Evolutionary conservation across 2,888 invertebrate genomes (phyloP).

Genomic region (Meliscaeva auricollis): DNA sequence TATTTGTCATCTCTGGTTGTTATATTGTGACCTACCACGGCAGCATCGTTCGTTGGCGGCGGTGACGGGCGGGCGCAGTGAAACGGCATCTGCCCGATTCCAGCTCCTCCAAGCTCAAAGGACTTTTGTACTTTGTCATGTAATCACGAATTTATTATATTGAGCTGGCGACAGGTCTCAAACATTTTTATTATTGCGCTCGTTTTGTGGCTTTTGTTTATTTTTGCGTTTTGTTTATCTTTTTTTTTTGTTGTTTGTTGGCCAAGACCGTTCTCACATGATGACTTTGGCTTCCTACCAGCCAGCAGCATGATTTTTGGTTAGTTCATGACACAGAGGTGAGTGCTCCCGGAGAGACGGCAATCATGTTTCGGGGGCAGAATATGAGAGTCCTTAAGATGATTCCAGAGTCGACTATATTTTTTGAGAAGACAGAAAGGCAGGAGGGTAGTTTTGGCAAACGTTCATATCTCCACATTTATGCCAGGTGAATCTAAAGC

Average conservation of each 20-base stretch:
- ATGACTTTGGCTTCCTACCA: slow-evolving; percentile 41
- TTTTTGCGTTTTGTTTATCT: slow-evolving; percentile 62
- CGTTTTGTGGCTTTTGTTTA: slow-evolving; percentile 70
- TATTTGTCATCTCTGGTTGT: slow-evolving; percentile 74
- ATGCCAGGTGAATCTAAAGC: slow-evolving; percentile 57
- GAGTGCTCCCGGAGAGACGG: slow-evolving; percentile 72
- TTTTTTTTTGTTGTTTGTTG: slow-evolving; percentile 40
- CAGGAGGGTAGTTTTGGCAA: slow-evolving; percentile 65
- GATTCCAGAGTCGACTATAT: too few relatives aligned
- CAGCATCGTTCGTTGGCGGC: slow-evolving; percentile 11
- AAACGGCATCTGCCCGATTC: slow-evolving; percentile 13
- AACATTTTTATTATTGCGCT: slow-evolving; percentile 76
- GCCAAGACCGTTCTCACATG: slow-evolving; percentile 58
- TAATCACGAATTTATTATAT: slow-evolving; percentile 84
- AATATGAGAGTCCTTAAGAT: slow-evolving; percentile 62
- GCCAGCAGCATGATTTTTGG: slow-evolving; percentile 69
- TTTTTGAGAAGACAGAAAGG: too few relatives aligned
- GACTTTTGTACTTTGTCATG: slow-evolving; percentile 80
- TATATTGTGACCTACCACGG: slow-evolving; percentile 74
- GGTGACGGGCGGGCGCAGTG: not conserved
- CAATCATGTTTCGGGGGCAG: slow-evolving; percentile 72
- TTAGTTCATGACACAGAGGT: slow-evolving; percentile 74
- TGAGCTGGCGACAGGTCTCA: slow-evolving; percentile 78
- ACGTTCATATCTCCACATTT: slow-evolving; percentile 18
- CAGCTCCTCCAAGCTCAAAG: slow-evolving; percentile 62